Conservation (phyloP, 1,140 invertebrate genomes). For the Cotesia typhae region DNA sequence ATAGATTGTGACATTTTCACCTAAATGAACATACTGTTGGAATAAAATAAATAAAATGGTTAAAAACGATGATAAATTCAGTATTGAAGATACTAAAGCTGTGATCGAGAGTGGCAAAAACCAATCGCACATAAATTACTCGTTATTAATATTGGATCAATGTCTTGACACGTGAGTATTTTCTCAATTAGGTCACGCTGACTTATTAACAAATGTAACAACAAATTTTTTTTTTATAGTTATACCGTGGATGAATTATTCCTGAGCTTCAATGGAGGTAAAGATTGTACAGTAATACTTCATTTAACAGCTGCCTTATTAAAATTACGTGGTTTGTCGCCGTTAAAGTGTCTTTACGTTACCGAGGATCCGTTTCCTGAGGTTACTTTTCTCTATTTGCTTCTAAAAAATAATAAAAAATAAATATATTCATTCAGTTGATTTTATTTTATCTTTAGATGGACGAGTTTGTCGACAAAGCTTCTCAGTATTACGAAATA, state of each 20-base stretch:
- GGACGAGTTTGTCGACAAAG: constrained; percentile 81
- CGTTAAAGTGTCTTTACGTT: constrained; percentile 58
- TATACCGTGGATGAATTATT: constrained; percentile 80
- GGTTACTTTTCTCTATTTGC: constrained; percentile 45
- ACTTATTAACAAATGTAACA: constrained; percentile 9
- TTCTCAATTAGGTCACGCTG: background rate
- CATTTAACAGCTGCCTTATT: constrained; percentile 78
- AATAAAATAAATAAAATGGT: no score
- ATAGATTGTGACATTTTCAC: no score
- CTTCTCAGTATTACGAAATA: constrained; percentile 77
- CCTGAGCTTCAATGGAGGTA: constrained; percentile 95
- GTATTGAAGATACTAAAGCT: constrained; percentile 30
- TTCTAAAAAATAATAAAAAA: background rate
- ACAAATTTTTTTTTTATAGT: constrained; percentile 45
- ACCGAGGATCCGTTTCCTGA: constrained; percentile 83
- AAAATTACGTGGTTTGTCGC: constrained; percentile 60
- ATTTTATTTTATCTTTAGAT: constrained; percentile 60
- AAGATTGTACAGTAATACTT: constrained; percentile 93
- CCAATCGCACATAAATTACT: constrained; percentile 46
- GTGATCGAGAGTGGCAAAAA: constrained; percentile 40
- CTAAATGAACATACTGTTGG: no score
- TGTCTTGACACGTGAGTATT: constrained; percentile 55
- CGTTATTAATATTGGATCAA: constrained; percentile 52
- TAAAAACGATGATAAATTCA: constrained; percentile 26
- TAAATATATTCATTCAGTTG: background rate